phyloP scores from a whole-genome alignment of 2,888 invertebrate genomes.

The Oligia strigilis region DNA sequence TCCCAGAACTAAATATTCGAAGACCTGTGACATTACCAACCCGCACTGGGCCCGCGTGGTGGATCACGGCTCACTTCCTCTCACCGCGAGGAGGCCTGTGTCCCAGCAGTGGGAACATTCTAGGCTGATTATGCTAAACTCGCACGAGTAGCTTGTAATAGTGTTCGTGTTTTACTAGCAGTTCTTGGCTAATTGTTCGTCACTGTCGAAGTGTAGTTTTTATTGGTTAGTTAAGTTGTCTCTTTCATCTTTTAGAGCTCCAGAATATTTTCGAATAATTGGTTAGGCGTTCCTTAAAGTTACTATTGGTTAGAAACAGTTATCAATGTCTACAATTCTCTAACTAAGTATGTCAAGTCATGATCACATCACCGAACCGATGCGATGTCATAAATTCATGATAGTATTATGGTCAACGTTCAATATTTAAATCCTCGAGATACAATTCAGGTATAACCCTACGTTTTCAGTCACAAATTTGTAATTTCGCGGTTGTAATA shows the following conservation, averaged over 20 bases:
- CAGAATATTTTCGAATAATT: conserved; percentile 12
- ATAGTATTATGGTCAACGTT: not conserved
- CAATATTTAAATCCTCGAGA: not conserved
- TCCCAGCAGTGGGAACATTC: not conserved
- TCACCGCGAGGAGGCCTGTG: no score
- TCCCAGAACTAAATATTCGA: not conserved
- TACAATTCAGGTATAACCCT: conserved; percentile 10
- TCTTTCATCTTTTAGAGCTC: conserved; percentile 10
- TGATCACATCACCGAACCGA: not conserved
- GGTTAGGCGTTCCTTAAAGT: not conserved
- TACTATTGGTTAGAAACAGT: not conserved
- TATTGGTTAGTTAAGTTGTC: not conserved
- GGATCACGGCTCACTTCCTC: no score
- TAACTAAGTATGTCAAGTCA: not conserved
- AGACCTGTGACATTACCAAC: not conserved
- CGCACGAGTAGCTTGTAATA: not conserved
- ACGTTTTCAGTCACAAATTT: conserved; percentile 17
- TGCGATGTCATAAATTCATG: not conserved
- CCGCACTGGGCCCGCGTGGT: no score
- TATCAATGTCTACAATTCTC: not conserved
- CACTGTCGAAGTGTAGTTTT: not conserved
- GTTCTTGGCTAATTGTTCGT: conserved; percentile 11
- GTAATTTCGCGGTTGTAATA: conserved; percentile 36
- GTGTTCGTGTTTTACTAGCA: not conserved
- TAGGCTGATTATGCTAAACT: not conserved